phyloP scores from a whole-genome alignment of 2,888 invertebrate species.

The Nomada goodeniana region DNA sequence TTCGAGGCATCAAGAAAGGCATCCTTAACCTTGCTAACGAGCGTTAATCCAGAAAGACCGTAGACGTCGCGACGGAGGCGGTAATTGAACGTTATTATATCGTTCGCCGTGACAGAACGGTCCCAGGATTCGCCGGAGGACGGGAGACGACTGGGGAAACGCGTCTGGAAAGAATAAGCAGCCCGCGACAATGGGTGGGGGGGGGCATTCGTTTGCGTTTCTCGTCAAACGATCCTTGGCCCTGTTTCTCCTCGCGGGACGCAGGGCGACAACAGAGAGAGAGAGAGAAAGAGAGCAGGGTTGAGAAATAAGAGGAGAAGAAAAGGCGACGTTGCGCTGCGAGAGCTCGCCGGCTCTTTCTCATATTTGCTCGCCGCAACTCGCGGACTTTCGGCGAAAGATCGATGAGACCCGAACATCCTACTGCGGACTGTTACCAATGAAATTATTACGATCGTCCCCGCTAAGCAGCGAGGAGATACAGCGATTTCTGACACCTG shows the following conservation, averaged over 20 bases:
- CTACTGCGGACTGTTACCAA: constrained; percentile 56
- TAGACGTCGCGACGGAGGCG: constrained; percentile 34
- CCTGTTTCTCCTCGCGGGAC: not conserved
- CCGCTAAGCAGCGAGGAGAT: constrained; percentile 48
- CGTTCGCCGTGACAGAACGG: not conserved
- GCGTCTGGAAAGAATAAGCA: constrained; percentile 7
- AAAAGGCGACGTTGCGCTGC: not conserved
- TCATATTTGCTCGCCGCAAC: constrained; percentile 65
- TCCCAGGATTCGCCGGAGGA: constrained; percentile 27
- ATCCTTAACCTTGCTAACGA: constrained; percentile 29
- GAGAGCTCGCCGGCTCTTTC: constrained; percentile 52
- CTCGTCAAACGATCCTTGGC: constrained; percentile 53
- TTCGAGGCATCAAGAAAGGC: constrained; percentile 1
- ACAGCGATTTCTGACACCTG: constrained; percentile 32
- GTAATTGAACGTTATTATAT: constrained; percentile 46
- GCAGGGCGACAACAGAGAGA: not conserved
- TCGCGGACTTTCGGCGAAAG: constrained; percentile 38
- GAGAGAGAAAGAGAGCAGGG: constrained; percentile 2
- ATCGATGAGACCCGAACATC: constrained; percentile 65
- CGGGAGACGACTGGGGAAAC: constrained; percentile 30
- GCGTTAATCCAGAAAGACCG: constrained; percentile 25
- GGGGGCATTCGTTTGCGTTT: constrained; percentile 52
- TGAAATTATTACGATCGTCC: constrained; percentile 67
- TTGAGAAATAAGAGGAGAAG: not conserved
- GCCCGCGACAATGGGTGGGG: too few species aligned